Evolutionary conservation across 2,113 vertebrate genomes (phyloP).

Genomic region (Semnopithecus entellus): DNA sequence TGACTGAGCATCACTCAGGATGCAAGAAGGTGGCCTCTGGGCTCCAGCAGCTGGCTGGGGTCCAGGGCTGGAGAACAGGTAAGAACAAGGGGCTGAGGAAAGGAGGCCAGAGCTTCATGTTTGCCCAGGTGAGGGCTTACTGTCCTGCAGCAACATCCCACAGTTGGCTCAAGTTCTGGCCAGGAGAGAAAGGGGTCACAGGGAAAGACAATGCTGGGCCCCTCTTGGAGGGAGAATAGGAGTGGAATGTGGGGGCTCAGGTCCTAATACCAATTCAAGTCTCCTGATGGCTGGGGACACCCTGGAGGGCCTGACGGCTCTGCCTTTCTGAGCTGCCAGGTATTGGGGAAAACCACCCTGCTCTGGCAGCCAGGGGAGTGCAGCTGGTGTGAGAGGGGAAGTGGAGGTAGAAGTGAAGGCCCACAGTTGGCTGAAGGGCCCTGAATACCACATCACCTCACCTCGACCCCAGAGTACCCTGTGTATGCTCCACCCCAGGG

Average conservation of each 20-base stretch:
- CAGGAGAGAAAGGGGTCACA: background rate
- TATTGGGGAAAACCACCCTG: background rate
- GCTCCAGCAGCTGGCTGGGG: background rate
- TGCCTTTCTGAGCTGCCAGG: conserved; percentile 47
- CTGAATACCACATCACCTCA: background rate
- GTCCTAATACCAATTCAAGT: conserved; percentile 48
- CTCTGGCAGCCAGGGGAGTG: conserved; percentile 21
- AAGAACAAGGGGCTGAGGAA: background rate
- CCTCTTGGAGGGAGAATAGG: background rate
- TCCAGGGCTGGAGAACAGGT: background rate
- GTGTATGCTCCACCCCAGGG: conserved; percentile 73
- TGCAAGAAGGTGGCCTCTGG: background rate
- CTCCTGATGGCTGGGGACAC: conserved; percentile 19
- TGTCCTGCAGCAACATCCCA: conserved; percentile 74
- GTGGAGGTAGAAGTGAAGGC: conserved; percentile 57
- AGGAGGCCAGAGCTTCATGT: background rate
- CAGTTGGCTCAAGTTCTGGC: conserved; percentile 16
- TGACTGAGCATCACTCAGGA: background rate
- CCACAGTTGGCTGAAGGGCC: background rate
- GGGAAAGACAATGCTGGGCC: background rate
- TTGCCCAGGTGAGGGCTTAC: conserved; percentile 63
- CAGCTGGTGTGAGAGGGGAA: conserved; percentile 59
- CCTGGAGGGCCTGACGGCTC: conserved; percentile 34
- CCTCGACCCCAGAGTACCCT: conserved; percentile 72
- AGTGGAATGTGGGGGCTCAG: conserved; percentile 69